Evolutionary conservation across 2,888 invertebrate species (phyloP).

Genomic region (Cataglyphis rosenhaueri): DNA sequence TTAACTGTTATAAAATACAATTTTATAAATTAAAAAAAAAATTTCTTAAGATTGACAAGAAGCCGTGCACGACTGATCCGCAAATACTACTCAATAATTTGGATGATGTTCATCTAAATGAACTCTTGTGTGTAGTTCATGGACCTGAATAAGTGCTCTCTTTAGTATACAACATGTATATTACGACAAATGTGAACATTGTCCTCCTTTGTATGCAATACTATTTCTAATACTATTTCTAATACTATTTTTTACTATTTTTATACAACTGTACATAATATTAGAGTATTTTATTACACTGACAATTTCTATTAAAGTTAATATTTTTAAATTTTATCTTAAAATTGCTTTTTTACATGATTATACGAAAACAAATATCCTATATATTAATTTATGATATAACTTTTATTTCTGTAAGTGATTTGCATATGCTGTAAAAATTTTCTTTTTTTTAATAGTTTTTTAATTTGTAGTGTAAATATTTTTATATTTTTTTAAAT

Average conservation of each 20-base stretch:
- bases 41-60: conserved; percentile 75
- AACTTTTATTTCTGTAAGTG: neutral
- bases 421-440: neutral
- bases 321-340: conserved; percentile 2
- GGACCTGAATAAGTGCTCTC: conserved; percentile 72
- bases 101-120: conserved; percentile 71
- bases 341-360: neutral
- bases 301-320: neutral
- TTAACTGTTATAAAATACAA: neutral
- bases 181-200: neutral
- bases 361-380: neutral
- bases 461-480: neutral
- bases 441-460: conserved; percentile 5
- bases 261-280: conserved; percentile 6
- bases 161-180: conserved; percentile 10
- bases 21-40: neutral
- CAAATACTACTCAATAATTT: conserved; percentile 75
- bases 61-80: conserved; percentile 71
- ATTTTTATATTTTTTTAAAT: conserved; percentile 9
- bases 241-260: conserved; percentile 31
- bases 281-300: conserved; percentile 21
- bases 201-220: neutral
- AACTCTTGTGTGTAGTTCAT: conserved; percentile 79
- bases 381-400: neutral
- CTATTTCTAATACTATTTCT: neutral